These are phyloP conservation scores for Plotosus lineatus DNA, from an alignment of 2,113 vertebrate genomes.

Conservation along the genomic window DNA sequence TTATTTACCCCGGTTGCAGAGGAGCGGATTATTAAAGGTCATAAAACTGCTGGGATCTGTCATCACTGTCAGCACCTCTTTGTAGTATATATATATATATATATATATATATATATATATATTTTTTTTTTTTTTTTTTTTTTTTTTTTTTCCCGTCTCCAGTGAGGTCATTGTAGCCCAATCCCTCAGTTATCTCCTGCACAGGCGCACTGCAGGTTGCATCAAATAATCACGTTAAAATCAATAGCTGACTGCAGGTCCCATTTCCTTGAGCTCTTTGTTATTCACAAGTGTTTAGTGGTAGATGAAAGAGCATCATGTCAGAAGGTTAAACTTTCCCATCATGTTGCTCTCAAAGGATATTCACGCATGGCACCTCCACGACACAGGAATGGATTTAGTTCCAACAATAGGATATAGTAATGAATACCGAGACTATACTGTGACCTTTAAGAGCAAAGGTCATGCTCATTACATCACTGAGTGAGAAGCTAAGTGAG, in stretches of 20 bases:
- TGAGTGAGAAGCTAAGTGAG: too few relatives aligned
- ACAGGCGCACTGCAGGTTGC: conserved; percentile 39
- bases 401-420: conserved; percentile 3
- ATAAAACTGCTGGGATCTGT: conserved; percentile 51
- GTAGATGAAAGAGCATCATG: conserved; percentile 43
- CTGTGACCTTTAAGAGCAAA: conserved; percentile 62
- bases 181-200: conserved; percentile 11
- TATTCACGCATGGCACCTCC: not conserved
- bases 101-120: too few relatives aligned
- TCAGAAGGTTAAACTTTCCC: conserved; percentile 18
- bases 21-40: conserved; percentile 54
- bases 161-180: conserved; percentile 32
- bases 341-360: not conserved
- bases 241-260: conserved; percentile 44
- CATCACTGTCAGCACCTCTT: conserved; percentile 32
- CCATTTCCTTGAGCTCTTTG: conserved; percentile 40
- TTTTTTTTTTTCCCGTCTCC: conserved; percentile 34
- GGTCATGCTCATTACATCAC: conserved; percentile 56
- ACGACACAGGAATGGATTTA: not conserved
- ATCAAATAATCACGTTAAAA: conserved; percentile 50
- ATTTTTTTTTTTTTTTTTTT: too few relatives aligned
- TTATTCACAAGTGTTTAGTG: conserved; percentile 42
- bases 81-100: too few relatives aligned
- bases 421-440: conserved; percentile 47
- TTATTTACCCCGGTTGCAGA: conserved; percentile 39